These are phyloP conservation scores for Cynoglossus semilaevis DNA, from an alignment of 2,113 vertebrate species.

Conservation along the genomic window DNA sequence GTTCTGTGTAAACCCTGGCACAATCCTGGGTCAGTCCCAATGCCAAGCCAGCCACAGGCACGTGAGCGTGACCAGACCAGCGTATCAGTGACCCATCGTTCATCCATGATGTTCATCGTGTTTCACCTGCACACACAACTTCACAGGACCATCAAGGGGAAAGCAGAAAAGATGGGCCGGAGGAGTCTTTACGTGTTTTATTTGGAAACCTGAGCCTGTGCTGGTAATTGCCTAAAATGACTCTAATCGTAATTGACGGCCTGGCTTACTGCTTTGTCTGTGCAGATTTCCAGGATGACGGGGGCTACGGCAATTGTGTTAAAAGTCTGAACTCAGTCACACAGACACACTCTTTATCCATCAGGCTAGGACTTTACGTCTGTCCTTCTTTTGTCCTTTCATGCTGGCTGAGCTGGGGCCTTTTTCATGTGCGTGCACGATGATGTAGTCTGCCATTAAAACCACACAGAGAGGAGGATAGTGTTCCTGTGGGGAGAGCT, in stretches of 20 bases:
- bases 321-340: constrained; percentile 54
- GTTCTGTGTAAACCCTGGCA: constrained; percentile 2
- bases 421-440: constrained; percentile 4
- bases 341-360: constrained; percentile 68
- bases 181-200: constrained; percentile 67
- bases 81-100: constrained; percentile 22
- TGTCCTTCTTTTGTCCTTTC: constrained; percentile 46
- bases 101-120: constrained; percentile 31
- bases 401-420: constrained; percentile 12
- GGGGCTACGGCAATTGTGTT: constrained; percentile 53
- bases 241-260: constrained; percentile 74
- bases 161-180: constrained; percentile 41
- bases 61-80: constrained; percentile 26
- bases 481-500: constrained; percentile 40
- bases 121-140: constrained; percentile 55
- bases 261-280: constrained; percentile 74
- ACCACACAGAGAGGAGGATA: constrained; percentile 18
- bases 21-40: neutral
- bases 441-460: constrained; percentile 33
- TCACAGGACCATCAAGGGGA: constrained; percentile 57
- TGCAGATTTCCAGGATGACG: constrained; percentile 62
- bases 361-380: constrained; percentile 51
- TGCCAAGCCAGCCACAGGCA: constrained; percentile 29
- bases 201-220: constrained; percentile 66
- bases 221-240: constrained; percentile 75